phyloP scores from a whole-genome alignment of 92 coral and sea anemone species.

The Paramuricea clavata region DNA sequence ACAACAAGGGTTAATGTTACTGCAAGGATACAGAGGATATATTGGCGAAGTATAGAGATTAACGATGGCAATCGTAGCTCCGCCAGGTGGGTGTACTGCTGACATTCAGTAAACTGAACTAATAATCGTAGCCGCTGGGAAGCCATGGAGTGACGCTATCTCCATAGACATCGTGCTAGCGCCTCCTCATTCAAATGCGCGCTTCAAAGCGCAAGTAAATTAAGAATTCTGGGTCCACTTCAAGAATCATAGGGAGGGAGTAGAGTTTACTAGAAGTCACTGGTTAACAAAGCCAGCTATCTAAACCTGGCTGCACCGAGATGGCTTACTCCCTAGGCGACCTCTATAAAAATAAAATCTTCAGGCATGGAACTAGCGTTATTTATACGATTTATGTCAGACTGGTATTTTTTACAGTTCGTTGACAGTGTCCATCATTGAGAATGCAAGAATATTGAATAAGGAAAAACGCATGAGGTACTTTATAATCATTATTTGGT shows the following conservation, averaged over 20 bases:
- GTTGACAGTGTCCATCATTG: background rate
- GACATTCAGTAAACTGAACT: background rate
- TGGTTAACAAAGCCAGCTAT: too few species aligned
- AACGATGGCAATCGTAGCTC: background rate
- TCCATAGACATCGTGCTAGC: too few species aligned
- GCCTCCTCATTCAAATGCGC: too few species aligned
- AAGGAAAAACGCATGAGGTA: conserved; percentile 1
- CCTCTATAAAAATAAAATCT: background rate
- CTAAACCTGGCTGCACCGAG: too few species aligned
- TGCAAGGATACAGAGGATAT: conserved; percentile 35
- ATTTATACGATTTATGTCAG: background rate
- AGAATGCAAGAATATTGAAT: background rate
- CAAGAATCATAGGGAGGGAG: too few species aligned
- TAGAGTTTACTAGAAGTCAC: too few species aligned
- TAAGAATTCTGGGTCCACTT: too few species aligned
- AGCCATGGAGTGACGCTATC: too few species aligned
- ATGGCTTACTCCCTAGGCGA: too few species aligned
- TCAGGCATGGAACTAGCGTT: background rate
- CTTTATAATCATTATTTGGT: background rate
- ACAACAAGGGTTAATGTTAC: conserved; percentile 16
- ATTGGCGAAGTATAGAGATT: background rate
- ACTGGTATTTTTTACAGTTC: background rate
- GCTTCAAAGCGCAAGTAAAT: too few species aligned
- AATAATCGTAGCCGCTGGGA: too few species aligned
- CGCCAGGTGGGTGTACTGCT: background rate